These are phyloP conservation scores for Aphyosemion australe DNA, from an alignment of 2,113 vertebrate species.

Conservation along the genomic window DNA sequence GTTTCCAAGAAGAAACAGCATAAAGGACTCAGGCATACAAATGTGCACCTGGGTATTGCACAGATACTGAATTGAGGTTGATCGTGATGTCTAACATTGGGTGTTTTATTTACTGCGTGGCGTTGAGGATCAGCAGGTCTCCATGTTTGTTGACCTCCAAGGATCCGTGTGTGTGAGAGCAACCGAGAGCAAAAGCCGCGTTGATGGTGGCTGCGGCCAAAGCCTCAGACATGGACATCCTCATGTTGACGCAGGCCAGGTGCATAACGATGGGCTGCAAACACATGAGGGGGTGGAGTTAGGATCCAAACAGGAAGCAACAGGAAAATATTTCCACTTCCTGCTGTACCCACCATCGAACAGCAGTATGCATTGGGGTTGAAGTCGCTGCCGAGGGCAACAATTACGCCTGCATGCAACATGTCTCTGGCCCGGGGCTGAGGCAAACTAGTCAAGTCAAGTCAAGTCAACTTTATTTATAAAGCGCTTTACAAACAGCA, in stretches of 20 bases:
- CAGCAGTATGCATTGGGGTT: constrained; percentile 98
- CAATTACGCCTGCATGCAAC: constrained; percentile 91
- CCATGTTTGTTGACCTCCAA: constrained; percentile 91
- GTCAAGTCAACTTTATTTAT: too few species aligned
- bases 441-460: constrained; percentile 88
- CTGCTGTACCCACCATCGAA: constrained; percentile 88
- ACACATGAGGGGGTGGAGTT: too few species aligned
- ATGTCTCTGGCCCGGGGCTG: constrained; percentile 93
- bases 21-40: too few species aligned
- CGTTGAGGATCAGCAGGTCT: constrained; percentile 87
- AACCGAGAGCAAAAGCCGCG: constrained; percentile 89
- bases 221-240: constrained; percentile 92
- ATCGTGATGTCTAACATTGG: too few species aligned
- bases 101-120: constrained; percentile 77
- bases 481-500: too few species aligned
- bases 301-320: background rate
- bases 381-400: constrained; percentile 96
- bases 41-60: too few species aligned
- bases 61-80: too few species aligned
- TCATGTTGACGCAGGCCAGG: constrained; percentile 94
- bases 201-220: constrained; percentile 94
- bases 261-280: constrained; percentile 94
- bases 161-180: constrained; percentile 87
- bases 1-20: too few species aligned
- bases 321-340: rapidly evolving